These are phyloP conservation scores for Autographa pulchrina DNA, from an alignment of 2,888 invertebrate species.

Conservation along the genomic window DNA sequence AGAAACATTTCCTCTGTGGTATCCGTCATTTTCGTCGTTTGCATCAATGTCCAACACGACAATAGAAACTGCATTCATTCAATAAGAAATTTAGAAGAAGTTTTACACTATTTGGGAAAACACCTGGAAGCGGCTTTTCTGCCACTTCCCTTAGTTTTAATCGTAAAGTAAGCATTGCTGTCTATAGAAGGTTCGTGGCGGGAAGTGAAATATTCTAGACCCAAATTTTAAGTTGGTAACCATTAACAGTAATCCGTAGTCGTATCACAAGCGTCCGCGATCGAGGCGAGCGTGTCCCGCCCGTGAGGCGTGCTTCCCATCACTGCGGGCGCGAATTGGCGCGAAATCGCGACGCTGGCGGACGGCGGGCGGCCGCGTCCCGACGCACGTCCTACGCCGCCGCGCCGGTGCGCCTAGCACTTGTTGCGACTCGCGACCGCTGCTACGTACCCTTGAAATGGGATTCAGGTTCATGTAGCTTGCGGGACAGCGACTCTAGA, in stretches of 20 bases:
- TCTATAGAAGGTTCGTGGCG: slow-evolving; percentile 24
- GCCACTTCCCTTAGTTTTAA: slow-evolving; percentile 28
- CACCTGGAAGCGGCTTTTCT: slow-evolving; percentile 32
- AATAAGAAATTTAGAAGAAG: slow-evolving; percentile 27
- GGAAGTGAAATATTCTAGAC: slow-evolving; percentile 39
- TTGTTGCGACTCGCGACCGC: slow-evolving; percentile 75
- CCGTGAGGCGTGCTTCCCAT: slow-evolving; percentile 79
- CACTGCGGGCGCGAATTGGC: slow-evolving; percentile 83
- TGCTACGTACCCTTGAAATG: slow-evolving; percentile 74
- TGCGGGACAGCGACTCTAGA: slow-evolving; percentile 31
- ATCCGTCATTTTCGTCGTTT: slow-evolving; percentile 56
- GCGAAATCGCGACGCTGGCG: slow-evolving; percentile 71
- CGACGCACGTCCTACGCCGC: slow-evolving; percentile 73
- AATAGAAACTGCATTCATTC: slow-evolving; percentile 29
- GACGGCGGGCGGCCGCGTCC: slow-evolving; percentile 56
- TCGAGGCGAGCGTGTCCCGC: slow-evolving; percentile 76
- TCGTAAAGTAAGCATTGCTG: slow-evolving; percentile 43
- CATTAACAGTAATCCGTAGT: slow-evolving; percentile 61
- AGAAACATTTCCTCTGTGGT: slow-evolving; percentile 70
- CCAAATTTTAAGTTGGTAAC: slow-evolving; percentile 54
- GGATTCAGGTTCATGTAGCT: slow-evolving; percentile 61
- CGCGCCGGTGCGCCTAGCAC: slow-evolving; percentile 78
- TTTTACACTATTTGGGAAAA: slow-evolving; percentile 49
- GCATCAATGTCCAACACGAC: slow-evolving; percentile 34
- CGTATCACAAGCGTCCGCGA: slow-evolving; percentile 64